Percentiles rank a stretch among this genome's conserved stretches.
These are phyloP conservation scores for Arctia plantaginis DNA, from an alignment of 2,888 invertebrate species.

Conservation along the genomic window DNA sequence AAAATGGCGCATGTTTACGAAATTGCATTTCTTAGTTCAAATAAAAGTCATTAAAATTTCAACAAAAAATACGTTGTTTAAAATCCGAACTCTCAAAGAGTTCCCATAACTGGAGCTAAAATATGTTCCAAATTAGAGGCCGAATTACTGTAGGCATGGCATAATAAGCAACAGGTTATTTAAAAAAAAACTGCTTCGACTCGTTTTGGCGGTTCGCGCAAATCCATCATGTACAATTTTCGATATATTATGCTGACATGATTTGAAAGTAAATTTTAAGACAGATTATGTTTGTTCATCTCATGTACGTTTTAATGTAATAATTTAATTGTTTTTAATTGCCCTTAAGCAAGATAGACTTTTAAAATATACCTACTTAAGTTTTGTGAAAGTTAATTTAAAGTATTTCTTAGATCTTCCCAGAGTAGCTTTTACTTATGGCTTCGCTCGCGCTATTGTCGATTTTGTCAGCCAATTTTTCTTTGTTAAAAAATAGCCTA, in stretches of 20 bases:
- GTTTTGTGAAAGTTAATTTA: too few relatives aligned
- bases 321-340: not conserved
- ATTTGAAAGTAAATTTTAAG: constrained; percentile 4
- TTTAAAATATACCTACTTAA: too few relatives aligned
- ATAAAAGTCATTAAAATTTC: constrained; percentile 1
- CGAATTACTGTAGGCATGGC: not conserved
- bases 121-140: constrained; percentile 2
- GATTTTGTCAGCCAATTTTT: too few relatives aligned
- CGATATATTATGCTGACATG: not conserved
- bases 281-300: not conserved
- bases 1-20: constrained; percentile 1
- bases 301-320: not conserved
- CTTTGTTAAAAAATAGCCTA: too few relatives aligned
- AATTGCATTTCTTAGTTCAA: not conserved
- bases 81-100: not conserved
- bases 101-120: constrained; percentile 2
- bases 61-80: not conserved
- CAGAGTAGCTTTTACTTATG: not conserved
- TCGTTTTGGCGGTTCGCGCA: constrained; percentile 8
- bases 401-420: not conserved
- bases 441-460: not conserved
- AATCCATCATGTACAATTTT: constrained; percentile 4
- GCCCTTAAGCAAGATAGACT: not conserved
- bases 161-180: not conserved
- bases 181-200: constrained; percentile 10